Conservation (phyloP, 2,113 vertebrate species). For the Tor tambroides region DNA sequence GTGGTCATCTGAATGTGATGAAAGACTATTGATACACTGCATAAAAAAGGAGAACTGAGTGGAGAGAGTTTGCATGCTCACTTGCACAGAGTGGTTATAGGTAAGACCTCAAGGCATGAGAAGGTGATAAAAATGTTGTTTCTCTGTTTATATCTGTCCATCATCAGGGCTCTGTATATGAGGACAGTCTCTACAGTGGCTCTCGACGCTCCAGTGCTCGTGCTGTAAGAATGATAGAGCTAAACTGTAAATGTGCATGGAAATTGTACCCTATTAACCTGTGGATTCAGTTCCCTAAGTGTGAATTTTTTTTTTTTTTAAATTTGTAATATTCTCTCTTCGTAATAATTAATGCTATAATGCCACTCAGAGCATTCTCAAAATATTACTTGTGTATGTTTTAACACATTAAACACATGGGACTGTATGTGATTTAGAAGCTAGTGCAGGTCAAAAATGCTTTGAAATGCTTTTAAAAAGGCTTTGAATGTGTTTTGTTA, state of each 20-base stretch:
- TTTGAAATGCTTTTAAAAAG: neutral
- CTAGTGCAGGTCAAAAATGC: no score
- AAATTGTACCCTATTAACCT: neutral
- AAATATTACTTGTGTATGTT: neutral
- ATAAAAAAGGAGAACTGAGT: conserved; percentile 20
- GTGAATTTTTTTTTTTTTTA: neutral
- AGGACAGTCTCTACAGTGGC: conserved; percentile 74
- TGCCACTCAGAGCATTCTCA: neutral
- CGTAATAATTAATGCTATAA: neutral
- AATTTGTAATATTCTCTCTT: neutral
- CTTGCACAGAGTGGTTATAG: neutral
- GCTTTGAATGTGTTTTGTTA: neutral
- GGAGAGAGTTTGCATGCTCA: conserved; percentile 27
- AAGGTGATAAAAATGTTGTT: neutral
- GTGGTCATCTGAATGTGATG: neutral
- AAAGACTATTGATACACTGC: neutral
- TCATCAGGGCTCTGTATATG: conserved; percentile 78
- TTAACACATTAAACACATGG: neutral
- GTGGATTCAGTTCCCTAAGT: neutral
- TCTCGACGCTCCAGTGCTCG: conserved; percentile 73
- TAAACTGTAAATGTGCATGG: conserved; percentile 7
- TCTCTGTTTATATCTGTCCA: conserved; percentile 41
- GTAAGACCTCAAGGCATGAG: neutral
- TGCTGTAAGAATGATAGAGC: conserved; percentile 81
- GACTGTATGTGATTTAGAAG: neutral